Percentiles rank a stretch among this genome's conserved stretches.
These are phyloP conservation scores for Lepilemur septentrionalis DNA, from an alignment of 2,797 vertebrate genomes.

Conservation along the genomic window DNA sequence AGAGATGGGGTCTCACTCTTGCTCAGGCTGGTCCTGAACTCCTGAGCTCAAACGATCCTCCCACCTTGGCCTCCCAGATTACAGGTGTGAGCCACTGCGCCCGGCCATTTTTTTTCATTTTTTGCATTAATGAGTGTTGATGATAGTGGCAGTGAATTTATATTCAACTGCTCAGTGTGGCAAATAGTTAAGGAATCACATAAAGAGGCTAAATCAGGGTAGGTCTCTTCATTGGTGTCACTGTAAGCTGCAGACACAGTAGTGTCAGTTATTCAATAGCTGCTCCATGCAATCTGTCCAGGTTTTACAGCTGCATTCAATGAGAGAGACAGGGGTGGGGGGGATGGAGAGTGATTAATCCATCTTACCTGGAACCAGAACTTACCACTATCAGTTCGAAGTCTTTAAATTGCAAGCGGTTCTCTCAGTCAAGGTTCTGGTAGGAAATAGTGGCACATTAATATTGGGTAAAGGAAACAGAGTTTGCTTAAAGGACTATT, in stretches of 20 bases:
- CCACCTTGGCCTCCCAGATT: no score
- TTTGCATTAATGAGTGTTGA: not conserved
- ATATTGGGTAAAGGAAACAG: not conserved
- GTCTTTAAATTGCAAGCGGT: not conserved
- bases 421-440: not conserved
- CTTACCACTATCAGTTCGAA: not conserved
- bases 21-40: no score
- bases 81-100: no score
- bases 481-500: not conserved
- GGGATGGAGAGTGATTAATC: not conserved
- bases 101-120: not conserved
- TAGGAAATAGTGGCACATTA: not conserved
- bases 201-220: not conserved
- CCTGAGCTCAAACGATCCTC: no score
- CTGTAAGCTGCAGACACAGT: not conserved
- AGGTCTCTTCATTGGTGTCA: not conserved
- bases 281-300: not conserved
- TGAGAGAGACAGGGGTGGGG: not conserved
- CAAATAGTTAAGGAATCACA: not conserved
- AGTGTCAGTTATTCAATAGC: not conserved
- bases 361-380: not conserved
- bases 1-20: no score
- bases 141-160: not conserved
- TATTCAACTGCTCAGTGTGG: not conserved
- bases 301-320: not conserved